Evolutionary conservation across 1,140 invertebrate species (phyloP).

Genomic region (Penaeus chinensis): DNA sequence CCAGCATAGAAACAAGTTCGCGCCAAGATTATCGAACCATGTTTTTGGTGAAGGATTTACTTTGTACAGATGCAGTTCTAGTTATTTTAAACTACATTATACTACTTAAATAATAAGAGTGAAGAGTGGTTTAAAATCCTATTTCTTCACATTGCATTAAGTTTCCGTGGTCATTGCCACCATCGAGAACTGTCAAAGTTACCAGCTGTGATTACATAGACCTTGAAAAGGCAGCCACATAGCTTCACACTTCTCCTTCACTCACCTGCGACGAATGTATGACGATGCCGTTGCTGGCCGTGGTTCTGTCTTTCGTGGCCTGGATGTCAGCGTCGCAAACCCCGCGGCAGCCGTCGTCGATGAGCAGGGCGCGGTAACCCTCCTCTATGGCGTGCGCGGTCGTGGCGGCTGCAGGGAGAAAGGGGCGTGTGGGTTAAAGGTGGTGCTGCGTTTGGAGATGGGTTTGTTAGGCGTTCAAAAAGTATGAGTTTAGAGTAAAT

Average conservation of each 20-base stretch:
- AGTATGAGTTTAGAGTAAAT: no score
- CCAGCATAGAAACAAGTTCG: no score
- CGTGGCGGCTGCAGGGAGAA: constrained; percentile 78
- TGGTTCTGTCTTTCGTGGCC: constrained; percentile 81
- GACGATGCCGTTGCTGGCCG: constrained; percentile 81
- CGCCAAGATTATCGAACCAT: no score
- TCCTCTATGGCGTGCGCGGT: constrained; percentile 86
- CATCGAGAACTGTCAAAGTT: not conserved
- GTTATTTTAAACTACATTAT: not conserved
- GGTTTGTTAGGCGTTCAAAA: no score
- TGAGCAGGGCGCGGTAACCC: constrained; percentile 88
- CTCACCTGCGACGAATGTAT: constrained; percentile 77
- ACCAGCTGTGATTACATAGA: not conserved
- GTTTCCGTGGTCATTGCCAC: not conserved
- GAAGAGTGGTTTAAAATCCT: constrained; percentile 14
- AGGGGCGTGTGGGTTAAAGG: no score
- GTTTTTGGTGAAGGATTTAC: no score
- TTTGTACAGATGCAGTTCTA: no score
- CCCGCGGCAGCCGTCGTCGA: constrained; percentile 92
- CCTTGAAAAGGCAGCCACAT: no score
- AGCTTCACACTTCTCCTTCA: no score
- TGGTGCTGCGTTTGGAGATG: no score
- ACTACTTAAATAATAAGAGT: constrained; percentile 23
- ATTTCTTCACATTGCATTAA: not conserved
- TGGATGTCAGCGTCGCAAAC: constrained; percentile 87